These are phyloP conservation scores for Helicoverpa assulta DNA, from an alignment of 2,888 invertebrate species.

Conservation along the genomic window DNA sequence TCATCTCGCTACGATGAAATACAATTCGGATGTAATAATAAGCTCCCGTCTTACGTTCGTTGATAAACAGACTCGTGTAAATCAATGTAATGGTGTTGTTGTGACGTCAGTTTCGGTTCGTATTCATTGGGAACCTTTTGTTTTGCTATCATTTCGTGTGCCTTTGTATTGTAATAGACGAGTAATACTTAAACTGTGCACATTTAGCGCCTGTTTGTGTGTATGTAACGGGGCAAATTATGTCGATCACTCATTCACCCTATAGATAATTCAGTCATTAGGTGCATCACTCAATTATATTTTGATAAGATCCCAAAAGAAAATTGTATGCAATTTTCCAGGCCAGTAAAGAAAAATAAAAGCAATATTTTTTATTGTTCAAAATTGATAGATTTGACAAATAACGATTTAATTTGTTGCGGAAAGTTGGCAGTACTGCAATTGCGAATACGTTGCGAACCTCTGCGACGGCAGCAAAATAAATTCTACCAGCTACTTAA, in stretches of 20 bases:
- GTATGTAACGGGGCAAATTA: slow-evolving; percentile 23
- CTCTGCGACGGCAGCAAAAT: neutral
- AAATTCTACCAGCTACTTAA: neutral
- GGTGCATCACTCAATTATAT: no score
- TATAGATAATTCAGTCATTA: no score
- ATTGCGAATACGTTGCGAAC: neutral
- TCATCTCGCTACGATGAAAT: slow-evolving; percentile 85
- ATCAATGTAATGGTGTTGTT: slow-evolving; percentile 79
- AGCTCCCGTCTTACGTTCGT: slow-evolving; percentile 88
- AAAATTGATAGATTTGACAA: neutral
- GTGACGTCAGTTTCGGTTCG: slow-evolving; percentile 50
- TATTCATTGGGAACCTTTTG: slow-evolving; percentile 58
- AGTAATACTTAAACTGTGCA: slow-evolving; percentile 26
- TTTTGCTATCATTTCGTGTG: slow-evolving; percentile 50
- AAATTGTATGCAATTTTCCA: no score
- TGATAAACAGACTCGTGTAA: slow-evolving; percentile 81
- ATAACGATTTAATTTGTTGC: slow-evolving; percentile 6
- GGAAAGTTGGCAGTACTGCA: slow-evolving; percentile 22
- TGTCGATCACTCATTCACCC: neutral
- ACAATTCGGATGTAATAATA: slow-evolving; percentile 88
- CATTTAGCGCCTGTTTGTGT: slow-evolving; percentile 8
- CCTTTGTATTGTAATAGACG: slow-evolving; percentile 34
- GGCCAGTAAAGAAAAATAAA: no score
- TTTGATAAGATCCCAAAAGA: no score
- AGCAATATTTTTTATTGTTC: no score